These are phyloP conservation scores for Chrysolina americana DNA, from an alignment of 2,888 invertebrate species.

Conservation along the genomic window DNA sequence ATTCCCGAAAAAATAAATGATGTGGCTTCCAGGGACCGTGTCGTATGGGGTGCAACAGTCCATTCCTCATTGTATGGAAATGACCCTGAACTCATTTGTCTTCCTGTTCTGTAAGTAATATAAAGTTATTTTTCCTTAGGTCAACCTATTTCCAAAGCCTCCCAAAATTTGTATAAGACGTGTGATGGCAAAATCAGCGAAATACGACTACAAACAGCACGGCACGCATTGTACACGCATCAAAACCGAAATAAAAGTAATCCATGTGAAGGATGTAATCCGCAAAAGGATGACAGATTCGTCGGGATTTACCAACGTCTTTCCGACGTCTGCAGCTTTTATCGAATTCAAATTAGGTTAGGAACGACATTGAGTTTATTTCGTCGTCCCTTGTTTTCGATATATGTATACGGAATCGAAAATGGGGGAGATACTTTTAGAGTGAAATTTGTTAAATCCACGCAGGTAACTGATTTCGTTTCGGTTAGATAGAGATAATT, in stretches of 20 bases:
- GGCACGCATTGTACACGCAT: not conserved
- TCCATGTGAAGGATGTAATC: slow-evolving; percentile 20
- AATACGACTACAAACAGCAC: not conserved
- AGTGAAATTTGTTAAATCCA: no score
- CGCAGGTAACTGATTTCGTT: no score
- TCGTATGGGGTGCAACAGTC: no score
- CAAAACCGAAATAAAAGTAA: slow-evolving; percentile 21
- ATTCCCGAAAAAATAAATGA: no score
- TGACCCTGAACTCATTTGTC: no score
- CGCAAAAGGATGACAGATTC: slow-evolving; percentile 21
- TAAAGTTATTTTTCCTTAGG: not conserved
- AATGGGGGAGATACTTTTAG: not conserved
- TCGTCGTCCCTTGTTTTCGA: slow-evolving; percentile 6
- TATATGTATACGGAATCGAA: not conserved
- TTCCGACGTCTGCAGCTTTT: slow-evolving; percentile 6
- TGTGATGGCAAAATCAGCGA: slow-evolving; percentile 1
- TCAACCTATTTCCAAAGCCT: not conserved
- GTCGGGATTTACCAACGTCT: not conserved
- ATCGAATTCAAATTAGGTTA: slow-evolving; percentile 22
- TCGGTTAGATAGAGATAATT: no score
- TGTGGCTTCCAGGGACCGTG: no score
- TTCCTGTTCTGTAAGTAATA: no score
- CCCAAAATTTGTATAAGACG: not conserved
- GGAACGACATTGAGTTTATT: not conserved
- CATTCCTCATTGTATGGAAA: no score